Percentiles rank a stretch among this genome's conserved stretches.
Conservation (phyloP, 2,797 vertebrate species). For the Perdix hodgsoniae region DNA sequence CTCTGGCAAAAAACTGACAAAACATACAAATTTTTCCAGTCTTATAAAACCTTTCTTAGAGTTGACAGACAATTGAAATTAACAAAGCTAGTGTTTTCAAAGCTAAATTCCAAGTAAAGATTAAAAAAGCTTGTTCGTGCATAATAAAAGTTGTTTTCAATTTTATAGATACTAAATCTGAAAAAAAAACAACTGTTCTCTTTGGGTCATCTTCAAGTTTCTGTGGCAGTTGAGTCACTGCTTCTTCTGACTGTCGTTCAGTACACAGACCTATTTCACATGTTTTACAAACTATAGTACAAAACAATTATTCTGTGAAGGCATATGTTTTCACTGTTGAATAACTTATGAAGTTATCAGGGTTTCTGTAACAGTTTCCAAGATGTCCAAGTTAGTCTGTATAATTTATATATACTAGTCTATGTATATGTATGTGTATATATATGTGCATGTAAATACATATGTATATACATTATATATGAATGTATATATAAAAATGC, state of each 20-base stretch:
- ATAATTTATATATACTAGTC: neutral
- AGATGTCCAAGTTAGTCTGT: neutral
- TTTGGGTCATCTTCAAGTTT: neutral
- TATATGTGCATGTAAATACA: too few relatives aligned
- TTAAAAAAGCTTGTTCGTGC: neutral
- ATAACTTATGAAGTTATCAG: neutral
- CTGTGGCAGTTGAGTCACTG: neutral
- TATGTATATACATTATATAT: too few relatives aligned
- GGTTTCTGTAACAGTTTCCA: neutral
- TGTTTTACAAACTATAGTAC: neutral
- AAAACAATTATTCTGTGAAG: neutral
- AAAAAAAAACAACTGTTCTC: neutral
- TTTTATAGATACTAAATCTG: neutral
- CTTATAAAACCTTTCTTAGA: neutral
- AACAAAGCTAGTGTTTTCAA: neutral
- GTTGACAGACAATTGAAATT: neutral
- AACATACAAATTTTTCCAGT: neutral
- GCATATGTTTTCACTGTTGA: neutral
- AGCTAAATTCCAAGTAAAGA: neutral
- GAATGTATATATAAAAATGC: too few relatives aligned
- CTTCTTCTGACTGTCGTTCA: neutral
- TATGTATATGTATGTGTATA: too few relatives aligned
- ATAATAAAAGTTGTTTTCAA: neutral
- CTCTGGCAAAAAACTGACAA: neutral
- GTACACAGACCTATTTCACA: neutral